These are phyloP conservation scores for Aegotheles bennettii DNA, from an alignment of 2,113 vertebrate species.

Conservation along the genomic window DNA sequence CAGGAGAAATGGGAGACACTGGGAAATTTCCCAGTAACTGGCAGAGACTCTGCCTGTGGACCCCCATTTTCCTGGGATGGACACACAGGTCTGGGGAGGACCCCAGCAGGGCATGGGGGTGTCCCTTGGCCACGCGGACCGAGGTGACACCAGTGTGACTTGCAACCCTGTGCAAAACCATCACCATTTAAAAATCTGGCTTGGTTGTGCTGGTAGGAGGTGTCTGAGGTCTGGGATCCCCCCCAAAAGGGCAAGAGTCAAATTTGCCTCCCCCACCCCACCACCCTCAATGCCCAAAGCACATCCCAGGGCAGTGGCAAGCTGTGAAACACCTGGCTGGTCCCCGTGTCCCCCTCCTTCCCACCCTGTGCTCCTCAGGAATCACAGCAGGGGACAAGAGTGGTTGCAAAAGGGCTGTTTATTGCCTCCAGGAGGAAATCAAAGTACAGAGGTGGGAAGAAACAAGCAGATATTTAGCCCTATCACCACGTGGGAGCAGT, in stretches of 20 bases:
- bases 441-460: slow-evolving; percentile 44
- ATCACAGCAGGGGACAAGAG: background rate
- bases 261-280: too few species aligned
- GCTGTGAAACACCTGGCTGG: background rate
- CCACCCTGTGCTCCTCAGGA: background rate
- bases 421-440: slow-evolving; percentile 56
- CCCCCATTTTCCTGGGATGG: background rate
- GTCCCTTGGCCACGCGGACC: rapidly evolving
- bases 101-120: rapidly evolving
- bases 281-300: background rate
- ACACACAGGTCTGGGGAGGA: rapidly evolving
- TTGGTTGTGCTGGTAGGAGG: background rate
- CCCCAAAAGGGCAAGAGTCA: background rate
- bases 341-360: background rate
- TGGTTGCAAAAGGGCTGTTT: slow-evolving; percentile 64
- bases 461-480: slow-evolving; percentile 58
- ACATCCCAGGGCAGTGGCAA: background rate
- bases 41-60: background rate
- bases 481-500: slow-evolving; percentile 45
- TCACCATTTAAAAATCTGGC: background rate
- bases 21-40: background rate
- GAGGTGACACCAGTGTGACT: background rate
- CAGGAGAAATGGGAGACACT: background rate
- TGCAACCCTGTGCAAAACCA: background rate
- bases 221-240: background rate